Evolutionary conservation across 2,888 invertebrate species (phyloP), one percentile per base, ranked within the genome.

Genomic region (Biston betularia): DNA sequence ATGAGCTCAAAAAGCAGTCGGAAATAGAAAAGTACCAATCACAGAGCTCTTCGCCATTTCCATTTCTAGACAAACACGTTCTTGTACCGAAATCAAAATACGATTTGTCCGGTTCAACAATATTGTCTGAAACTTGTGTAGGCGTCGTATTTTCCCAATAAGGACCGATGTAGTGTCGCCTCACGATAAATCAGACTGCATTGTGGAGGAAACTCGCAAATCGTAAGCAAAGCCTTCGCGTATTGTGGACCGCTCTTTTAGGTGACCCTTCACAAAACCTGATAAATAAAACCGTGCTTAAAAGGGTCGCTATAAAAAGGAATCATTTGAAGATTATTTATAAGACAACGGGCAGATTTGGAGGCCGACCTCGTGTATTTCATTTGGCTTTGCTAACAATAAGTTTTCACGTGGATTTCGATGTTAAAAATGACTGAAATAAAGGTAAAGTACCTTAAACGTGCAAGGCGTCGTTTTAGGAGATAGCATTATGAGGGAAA

Each of bases 141-240:
- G 81, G 81, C 81, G 78, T 77, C 78, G 70, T 73, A 75, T 79
- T 81, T 79, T 77, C 82, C 79, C 73, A 80, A 84, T 84, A 82
- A 80, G 83, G 81, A 79, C 68, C 80, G 80, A 75, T 79, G 84
- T 81, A 78, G 80, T 83, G 78, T 79, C 81, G 75, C 77, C 75
- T 72, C 76, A 64, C 84, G 79, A 87, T 87, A 87, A 87, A 87
- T 87, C 87, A 87, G 82, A 71, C 74, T 79, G 82, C 79, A 86
- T 87, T 85, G 87, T 87, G 79, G 75, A 71, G 78, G 69, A 82
- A 86, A 83, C 81, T 84, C 83, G 79, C 83, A 85, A 85, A 83
- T 84, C 79, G 84, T 81, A 84, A 82, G 82, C 82, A 82, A 79
- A 81, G 77, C 78, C 77, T 71, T 46, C 69, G 73, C 75, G 80